These are phyloP conservation scores for Loxodonta africana DNA, from an alignment of 2,113 vertebrate species.

Conservation along the genomic window DNA sequence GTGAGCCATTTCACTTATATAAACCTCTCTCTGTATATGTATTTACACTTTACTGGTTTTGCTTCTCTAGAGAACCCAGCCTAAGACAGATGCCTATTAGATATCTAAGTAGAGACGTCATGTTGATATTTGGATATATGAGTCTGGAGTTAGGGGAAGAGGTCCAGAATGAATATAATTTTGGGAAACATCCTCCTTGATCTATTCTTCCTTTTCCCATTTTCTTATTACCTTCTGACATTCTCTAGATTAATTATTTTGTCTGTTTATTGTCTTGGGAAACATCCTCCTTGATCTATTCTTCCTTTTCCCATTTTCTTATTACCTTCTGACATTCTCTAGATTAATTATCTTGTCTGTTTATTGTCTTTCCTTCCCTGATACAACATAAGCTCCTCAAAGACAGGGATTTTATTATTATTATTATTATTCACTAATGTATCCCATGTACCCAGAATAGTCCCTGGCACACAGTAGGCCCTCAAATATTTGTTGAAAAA, in stretches of 20 bases:
- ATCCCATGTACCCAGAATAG: not conserved
- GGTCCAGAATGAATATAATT: not conserved
- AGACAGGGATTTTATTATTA: not conserved
- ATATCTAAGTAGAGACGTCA: not conserved
- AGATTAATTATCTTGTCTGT: not conserved
- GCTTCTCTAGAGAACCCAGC: too few species aligned
- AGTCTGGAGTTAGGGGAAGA: not conserved
- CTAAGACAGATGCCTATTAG: not conserved
- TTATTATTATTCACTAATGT: not conserved
- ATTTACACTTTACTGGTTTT: too few species aligned
- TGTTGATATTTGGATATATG: not conserved
- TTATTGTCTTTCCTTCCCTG: not conserved
- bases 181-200: not conserved
- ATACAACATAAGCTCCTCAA: not conserved
- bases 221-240: not conserved
- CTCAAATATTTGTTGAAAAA: not conserved
- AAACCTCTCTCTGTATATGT: too few species aligned
- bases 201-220: not conserved
- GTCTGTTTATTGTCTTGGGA: not conserved
- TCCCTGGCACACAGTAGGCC: not conserved
- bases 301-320: not conserved
- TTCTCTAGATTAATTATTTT: not conserved
- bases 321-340: not conserved
- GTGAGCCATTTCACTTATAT: too few species aligned
- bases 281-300: not conserved